Conservation (phyloP, 1,140 invertebrate species). For the Adelges cooleyi region DNA sequence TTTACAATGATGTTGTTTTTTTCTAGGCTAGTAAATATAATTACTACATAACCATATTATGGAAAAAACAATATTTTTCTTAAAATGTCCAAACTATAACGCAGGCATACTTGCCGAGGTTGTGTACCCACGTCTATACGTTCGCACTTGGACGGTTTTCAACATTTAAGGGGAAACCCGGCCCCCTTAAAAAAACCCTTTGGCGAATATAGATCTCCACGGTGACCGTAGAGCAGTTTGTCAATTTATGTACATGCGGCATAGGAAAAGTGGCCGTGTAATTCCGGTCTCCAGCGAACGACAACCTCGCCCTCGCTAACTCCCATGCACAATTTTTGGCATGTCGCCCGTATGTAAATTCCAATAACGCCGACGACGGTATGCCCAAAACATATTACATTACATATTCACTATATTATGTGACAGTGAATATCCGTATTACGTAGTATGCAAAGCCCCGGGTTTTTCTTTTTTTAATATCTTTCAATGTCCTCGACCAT, state of each 20-base stretch:
- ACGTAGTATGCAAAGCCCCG: slow-evolving; percentile 8
- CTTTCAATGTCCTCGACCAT: slow-evolving; percentile 1
- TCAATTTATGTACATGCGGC: not conserved
- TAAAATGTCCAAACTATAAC: no score
- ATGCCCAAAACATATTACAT: slow-evolving; percentile 11
- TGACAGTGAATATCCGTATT: slow-evolving; percentile 4
- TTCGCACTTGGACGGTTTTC: no score
- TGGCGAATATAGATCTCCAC: no score
- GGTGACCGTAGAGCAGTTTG: not conserved
- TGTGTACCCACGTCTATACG: no score
- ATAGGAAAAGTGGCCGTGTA: not conserved
- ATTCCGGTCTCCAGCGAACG: not conserved
- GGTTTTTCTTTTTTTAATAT: not conserved
- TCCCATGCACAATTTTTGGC: not conserved
- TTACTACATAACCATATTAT: no score
- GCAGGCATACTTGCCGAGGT: no score
- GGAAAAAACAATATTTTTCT: no score
- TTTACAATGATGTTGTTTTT: no score
- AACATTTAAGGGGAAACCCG: no score
- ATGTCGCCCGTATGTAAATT: not conserved
- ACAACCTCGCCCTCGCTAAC: not conserved
- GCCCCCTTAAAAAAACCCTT: no score
- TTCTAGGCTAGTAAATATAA: no score
- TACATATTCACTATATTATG: slow-evolving; percentile 12
- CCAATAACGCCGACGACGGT: not conserved